A percentile compares a stretch with the other conserved stretches of the same genome.
phyloP scores from a whole-genome alignment of 2,113 vertebrate genomes.

The Petrocephalus microphthalmus region DNA sequence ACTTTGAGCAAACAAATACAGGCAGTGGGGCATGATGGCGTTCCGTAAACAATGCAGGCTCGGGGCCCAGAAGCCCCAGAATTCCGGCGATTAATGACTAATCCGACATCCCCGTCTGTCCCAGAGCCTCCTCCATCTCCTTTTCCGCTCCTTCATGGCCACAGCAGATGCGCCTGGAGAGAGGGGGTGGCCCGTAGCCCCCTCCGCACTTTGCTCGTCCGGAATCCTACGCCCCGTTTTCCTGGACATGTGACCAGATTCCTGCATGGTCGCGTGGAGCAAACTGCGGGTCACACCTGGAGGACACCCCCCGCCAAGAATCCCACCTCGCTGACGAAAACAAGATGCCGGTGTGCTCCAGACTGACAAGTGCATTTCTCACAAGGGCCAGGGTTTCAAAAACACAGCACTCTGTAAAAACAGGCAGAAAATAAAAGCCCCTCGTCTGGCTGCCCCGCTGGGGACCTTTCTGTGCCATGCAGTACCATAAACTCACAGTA shows the following conservation, averaged over 20 bases:
- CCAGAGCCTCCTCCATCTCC: background rate
- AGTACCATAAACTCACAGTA: background rate
- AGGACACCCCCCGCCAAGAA: background rate
- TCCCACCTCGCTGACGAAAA: background rate
- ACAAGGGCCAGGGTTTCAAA: background rate
- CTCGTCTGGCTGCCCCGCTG: background rate
- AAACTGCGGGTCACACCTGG: background rate
- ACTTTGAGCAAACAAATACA: background rate
- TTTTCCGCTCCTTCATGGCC: constrained; percentile 1
- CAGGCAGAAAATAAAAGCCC: background rate
- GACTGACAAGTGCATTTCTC: background rate
- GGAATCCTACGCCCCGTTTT: background rate
- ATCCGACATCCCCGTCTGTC: constrained; percentile 10
- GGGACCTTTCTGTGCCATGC: background rate
- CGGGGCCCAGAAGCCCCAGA: background rate
- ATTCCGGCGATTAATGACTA: constrained; percentile 14
- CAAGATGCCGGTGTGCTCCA: background rate
- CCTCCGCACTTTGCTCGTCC: background rate
- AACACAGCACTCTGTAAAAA: background rate
- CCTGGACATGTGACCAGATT: background rate
- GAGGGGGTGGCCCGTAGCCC: background rate
- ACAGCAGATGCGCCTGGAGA: background rate
- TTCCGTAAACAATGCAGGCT: background rate
- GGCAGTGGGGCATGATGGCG: background rate
- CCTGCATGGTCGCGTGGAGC: background rate